Conservation (phyloP, 2,888 invertebrate genomes). For the Gnatocerus cornutus region DNA sequence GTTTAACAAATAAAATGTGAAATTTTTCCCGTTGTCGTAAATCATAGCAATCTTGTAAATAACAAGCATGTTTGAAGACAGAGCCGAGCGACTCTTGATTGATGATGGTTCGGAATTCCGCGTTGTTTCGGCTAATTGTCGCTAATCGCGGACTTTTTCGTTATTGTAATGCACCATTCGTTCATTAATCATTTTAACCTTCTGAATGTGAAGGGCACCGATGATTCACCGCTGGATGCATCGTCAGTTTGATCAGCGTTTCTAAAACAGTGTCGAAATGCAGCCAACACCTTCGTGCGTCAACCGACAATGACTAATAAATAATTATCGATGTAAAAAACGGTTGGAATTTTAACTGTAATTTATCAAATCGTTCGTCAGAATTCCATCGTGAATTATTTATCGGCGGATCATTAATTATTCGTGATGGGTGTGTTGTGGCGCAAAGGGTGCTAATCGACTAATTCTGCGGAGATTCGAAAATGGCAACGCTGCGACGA, state of each 20-base stretch:
- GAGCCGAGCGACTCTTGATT: neutral
- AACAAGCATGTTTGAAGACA: conserved; percentile 19
- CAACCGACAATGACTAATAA: conserved; percentile 49
- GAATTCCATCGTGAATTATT: conserved; percentile 34
- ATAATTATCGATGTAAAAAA: conserved; percentile 38
- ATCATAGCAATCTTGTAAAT: conserved; percentile 40
- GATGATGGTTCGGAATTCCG: conserved; percentile 1
- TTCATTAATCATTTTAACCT: conserved; percentile 64
- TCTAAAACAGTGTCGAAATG: conserved; percentile 24
- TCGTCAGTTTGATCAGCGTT: conserved; percentile 34
- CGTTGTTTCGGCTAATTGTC: conserved; percentile 2
- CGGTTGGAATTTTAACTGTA: conserved; percentile 15
- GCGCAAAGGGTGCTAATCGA: conserved; percentile 1
- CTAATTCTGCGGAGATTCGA: neutral
- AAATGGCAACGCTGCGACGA: neutral
- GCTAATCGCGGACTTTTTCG: conserved; percentile 23
- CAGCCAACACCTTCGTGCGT: conserved; percentile 38
- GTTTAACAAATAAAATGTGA: conserved; percentile 45
- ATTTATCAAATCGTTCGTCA: conserved; percentile 39
- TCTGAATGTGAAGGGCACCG: conserved; percentile 61
- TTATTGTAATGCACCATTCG: conserved; percentile 57
- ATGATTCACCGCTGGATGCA: conserved; percentile 52
- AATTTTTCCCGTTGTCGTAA: conserved; percentile 43
- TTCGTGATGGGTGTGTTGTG: conserved; percentile 9
- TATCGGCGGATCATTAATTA: conserved; percentile 32